Evolutionary conservation across 2,113 vertebrate species (phyloP), one percentile per base, ranked within the genome.

Genomic region (Gnathonemus longibarbis): DNA sequence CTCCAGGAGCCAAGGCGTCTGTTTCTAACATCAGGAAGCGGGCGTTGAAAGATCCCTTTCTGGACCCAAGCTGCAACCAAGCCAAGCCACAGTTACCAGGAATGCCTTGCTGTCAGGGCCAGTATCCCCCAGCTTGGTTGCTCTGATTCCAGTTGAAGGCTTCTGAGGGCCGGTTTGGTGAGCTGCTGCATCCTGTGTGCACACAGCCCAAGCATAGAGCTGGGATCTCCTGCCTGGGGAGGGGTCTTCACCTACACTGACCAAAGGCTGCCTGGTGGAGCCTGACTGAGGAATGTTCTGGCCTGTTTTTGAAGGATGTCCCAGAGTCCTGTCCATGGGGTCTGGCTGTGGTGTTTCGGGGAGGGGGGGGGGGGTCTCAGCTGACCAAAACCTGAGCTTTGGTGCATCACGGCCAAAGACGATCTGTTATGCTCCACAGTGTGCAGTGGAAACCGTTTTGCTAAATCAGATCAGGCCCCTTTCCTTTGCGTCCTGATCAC

Each of bases 21-120:
- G 94, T 94, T 95, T 93, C 93, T 92, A 92, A 90, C 92, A 94
- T 95, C 92, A 94, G 89, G 92, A 93, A 92, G 91, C 90, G 77
- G 91, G 92, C 91, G 91, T 92, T 92, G 90, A 70, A 27, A 90
- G 90, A 92, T 92, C 90, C 90, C 88, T 90, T 87, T 92, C 93
- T 88, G 88, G 66, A 50, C 45, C 70, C 89, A 90, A 92, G 48
- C 90, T 21, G 53, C 35, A 90, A 15, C 92, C 92, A 91, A 94
- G 92, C 92, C 90, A 91, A 91, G 90, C 91, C 90, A 90, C 91
- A 91, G 91, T 87, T 91, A 91, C 62, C 86, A 92, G 90, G 89
- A 91, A 90, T 92, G 92, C 92, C 93, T 92, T 66, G 9, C 91
- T 87, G 45, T 48, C 83, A 19, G 88, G 91, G 90, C 91, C 90